phyloP scores from a whole-genome alignment of 1,140 invertebrate genomes.

The Drosophila subpulchrella region DNA sequence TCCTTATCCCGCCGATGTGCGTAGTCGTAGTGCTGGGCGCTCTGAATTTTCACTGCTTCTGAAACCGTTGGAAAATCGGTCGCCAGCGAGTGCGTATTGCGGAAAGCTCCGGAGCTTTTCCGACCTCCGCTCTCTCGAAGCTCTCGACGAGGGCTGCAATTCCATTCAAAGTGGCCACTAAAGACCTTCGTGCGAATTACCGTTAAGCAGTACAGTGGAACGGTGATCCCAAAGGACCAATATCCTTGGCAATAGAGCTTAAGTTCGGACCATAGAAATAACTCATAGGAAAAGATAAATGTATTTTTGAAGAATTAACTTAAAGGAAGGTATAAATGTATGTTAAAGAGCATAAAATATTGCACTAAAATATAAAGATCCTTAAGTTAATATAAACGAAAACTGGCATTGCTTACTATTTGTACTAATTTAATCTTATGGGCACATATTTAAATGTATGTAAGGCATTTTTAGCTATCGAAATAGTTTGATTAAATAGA shows the following conservation, averaged over 20 bases:
- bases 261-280: no score
- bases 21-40: conserved; percentile 61
- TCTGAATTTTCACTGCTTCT: conserved; percentile 69
- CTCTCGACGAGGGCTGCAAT: conserved; percentile 67
- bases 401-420: no score
- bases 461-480: no score
- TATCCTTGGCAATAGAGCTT: background rate
- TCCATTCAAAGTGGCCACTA: conserved; percentile 14
- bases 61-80: conserved; percentile 67
- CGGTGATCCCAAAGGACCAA: background rate
- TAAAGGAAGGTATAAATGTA: no score
- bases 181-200: conserved; percentile 7
- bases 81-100: conserved; percentile 33
- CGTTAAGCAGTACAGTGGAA: conserved; percentile 22
- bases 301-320: no score
- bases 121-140: conserved; percentile 27
- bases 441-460: no score
- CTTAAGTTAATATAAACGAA: no score
- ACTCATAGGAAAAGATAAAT: no score
- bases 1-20: conserved; percentile 68
- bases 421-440: no score
- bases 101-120: conserved; percentile 46
- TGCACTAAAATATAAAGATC: no score
- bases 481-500: no score
- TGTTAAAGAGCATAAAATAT: no score